These are phyloP conservation scores for Anas platyrhynchos DNA, from an alignment of 2,113 vertebrate genomes.

Conservation along the genomic window DNA sequence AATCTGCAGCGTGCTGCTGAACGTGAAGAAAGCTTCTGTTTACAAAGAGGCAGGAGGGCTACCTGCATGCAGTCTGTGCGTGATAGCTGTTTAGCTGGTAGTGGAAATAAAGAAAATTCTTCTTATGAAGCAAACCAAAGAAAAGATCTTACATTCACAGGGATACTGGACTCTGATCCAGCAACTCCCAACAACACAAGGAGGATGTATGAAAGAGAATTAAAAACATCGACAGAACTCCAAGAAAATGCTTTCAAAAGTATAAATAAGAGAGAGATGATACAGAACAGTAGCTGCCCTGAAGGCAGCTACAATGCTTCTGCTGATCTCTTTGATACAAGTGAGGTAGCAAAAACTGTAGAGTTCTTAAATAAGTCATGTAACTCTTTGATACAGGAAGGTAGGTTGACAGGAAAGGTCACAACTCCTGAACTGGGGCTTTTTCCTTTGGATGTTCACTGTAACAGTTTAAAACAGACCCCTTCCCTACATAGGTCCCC, in stretches of 20 bases:
- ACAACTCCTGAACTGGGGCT: not conserved
- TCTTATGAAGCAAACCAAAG: not conserved
- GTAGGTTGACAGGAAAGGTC: slow-evolving; percentile 14
- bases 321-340: slow-evolving; percentile 82
- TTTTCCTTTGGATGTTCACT: slow-evolving; percentile 4
- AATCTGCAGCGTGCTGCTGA: not conserved
- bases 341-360: not conserved
- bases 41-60: not conserved
- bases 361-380: slow-evolving; percentile 42
- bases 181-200: not conserved
- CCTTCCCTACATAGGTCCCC: not conserved
- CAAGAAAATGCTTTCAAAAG: slow-evolving; percentile 8
- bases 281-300: not conserved
- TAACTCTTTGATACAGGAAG: slow-evolving; percentile 5
- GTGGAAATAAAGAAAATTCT: slow-evolving; percentile 44
- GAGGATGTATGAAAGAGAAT: not conserved
- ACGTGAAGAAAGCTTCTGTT: not conserved
- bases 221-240: slow-evolving; percentile 6
- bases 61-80: not conserved
- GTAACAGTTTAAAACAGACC: not conserved
- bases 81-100: not conserved
- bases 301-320: slow-evolving; percentile 79
- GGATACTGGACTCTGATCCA: not conserved
- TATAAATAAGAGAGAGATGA: not conserved
- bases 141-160: not conserved